Conservation (phyloP, 2,797 vertebrate species). For the Sternotherus odoratus region DNA sequence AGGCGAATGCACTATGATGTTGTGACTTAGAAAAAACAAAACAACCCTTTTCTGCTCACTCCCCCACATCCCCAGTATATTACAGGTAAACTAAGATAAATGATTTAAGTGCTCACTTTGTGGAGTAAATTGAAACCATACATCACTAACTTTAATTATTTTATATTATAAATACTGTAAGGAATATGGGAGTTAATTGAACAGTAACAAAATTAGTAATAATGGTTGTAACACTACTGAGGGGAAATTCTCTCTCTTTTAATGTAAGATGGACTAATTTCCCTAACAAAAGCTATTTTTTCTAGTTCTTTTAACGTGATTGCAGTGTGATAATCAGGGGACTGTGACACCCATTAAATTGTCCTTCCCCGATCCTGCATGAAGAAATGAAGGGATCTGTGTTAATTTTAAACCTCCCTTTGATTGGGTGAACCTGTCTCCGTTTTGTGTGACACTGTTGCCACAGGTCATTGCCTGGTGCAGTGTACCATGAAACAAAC, state of each 20-base stretch:
- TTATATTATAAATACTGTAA: constrained; percentile 78
- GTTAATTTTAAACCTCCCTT: constrained; percentile 94
- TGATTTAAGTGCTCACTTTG: constrained; percentile 86
- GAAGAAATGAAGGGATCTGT: constrained; percentile 91
- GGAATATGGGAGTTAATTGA: constrained; percentile 79
- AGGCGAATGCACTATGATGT: constrained; percentile 81
- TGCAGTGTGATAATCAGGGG: constrained; percentile 76
- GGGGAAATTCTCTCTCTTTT: constrained; percentile 50
- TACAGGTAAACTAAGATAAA: constrained; percentile 86
- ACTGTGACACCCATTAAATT: constrained; percentile 84
- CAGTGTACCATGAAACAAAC: constrained; percentile 98
- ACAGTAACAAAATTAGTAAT: constrained; percentile 78
- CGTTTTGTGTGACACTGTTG: constrained; percentile 87
- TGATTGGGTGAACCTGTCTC: constrained; percentile 95
- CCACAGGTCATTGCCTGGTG: constrained; percentile 97
- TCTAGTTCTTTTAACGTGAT: constrained; percentile 63
- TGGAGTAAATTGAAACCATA: constrained; percentile 85
- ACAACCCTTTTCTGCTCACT: neutral
- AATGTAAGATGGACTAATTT: constrained; percentile 61
- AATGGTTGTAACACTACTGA: constrained; percentile 64
- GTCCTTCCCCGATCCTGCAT: constrained; percentile 83
- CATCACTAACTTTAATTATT: constrained; percentile 83
- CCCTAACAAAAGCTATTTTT: constrained; percentile 69
- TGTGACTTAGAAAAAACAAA: constrained; percentile 76
- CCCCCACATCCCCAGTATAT: constrained; percentile 72